Evolutionary conservation across 2,888 invertebrate genomes (phyloP).

Genomic region (Eristalinus sepulchralis): DNA sequence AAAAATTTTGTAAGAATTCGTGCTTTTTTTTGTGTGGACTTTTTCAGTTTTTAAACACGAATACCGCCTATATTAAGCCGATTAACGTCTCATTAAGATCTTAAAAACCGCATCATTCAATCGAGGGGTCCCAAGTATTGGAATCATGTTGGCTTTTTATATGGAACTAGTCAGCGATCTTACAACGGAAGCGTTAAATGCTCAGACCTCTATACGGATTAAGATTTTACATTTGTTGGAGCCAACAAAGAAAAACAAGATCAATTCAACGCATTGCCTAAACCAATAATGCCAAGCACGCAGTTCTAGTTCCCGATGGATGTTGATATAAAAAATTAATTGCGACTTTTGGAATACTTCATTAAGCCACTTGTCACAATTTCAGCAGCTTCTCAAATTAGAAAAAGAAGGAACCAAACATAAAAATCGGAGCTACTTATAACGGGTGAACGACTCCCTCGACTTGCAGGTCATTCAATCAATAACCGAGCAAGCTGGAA

Average conservation of each 20-base stretch:
- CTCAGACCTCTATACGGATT: not conserved
- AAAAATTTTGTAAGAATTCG: too few relatives aligned
- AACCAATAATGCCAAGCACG: constrained; percentile 33
- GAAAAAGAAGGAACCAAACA: not conserved
- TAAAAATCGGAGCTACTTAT: not conserved
- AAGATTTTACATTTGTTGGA: not conserved
- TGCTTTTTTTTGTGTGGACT: too few relatives aligned
- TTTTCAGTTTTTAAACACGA: too few relatives aligned
- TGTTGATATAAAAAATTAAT: constrained; percentile 14
- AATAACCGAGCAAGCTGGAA: not conserved
- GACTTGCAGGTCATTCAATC: not conserved
- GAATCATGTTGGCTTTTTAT: too few relatives aligned
- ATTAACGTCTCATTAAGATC: too few relatives aligned
- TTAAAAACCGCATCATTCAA: too few relatives aligned
- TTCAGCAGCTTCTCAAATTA: too few relatives aligned
- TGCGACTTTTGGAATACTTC: too few relatives aligned
- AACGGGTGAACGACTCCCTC: not conserved
- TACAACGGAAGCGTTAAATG: not conserved
- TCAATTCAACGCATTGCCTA: constrained; percentile 55
- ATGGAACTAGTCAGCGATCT: not conserved
- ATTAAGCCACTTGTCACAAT: too few relatives aligned
- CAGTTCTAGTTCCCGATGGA: constrained; percentile 49
- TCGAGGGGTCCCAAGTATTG: too few relatives aligned
- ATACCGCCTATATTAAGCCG: too few relatives aligned
- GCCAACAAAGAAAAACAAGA: not conserved